These are phyloP conservation scores for Numenius phaeopus DNA, from an alignment of 2,797 vertebrate genomes.

Conservation along the genomic window DNA sequence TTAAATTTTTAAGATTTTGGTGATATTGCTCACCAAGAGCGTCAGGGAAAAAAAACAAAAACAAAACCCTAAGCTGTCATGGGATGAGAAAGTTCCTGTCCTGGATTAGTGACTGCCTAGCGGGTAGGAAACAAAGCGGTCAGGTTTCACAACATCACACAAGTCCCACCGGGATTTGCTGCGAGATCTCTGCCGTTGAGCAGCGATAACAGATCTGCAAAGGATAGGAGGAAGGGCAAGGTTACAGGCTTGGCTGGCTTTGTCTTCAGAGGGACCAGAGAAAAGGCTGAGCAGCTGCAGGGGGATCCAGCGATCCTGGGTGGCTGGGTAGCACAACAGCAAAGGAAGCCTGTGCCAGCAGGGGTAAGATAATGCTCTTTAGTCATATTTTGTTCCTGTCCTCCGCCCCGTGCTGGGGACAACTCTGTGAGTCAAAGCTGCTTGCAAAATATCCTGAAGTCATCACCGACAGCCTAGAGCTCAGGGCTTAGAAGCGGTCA, in stretches of 20 bases:
- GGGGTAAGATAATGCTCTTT: not conserved
- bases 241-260: not conserved
- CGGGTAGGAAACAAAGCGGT: rapidly evolving
- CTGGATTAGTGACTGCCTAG: not conserved
- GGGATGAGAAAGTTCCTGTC: not conserved
- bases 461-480: not conserved
- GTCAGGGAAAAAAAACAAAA: not conserved
- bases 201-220: rapidly evolving
- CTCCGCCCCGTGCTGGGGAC: not conserved
- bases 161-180: not conserved
- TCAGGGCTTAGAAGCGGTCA: not conserved
- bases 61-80: rapidly evolving
- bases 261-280: not conserved
- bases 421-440: not conserved
- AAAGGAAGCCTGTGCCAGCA: not conserved
- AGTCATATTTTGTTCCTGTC: not conserved
- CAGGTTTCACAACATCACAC: not conserved
- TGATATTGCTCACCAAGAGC: not conserved
- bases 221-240: not conserved
- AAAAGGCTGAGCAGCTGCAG: not conserved
- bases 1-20: not conserved
- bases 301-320: not conserved
- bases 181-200: rapidly evolving
- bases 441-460: not conserved
- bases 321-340: not conserved